Conservation (phyloP, 1,140 invertebrate species). For the Magallana ariakensis region DNA sequence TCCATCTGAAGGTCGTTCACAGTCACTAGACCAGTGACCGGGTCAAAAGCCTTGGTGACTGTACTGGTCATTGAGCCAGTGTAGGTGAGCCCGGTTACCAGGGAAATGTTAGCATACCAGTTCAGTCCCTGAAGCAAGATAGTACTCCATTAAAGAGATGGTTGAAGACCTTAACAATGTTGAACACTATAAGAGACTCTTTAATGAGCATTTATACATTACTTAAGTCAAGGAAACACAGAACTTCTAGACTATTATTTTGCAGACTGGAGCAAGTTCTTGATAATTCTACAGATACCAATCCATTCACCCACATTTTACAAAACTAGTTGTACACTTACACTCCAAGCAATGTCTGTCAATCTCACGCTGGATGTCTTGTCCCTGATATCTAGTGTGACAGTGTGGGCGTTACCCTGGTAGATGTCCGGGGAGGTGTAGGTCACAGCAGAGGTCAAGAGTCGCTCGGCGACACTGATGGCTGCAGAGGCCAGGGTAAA, state of each 20-base stretch:
- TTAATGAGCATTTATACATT: too few species aligned
- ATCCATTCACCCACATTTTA: too few species aligned
- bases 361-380: slow-evolving; percentile 42
- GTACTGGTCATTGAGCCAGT: slow-evolving; percentile 54
- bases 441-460: slow-evolving; percentile 50
- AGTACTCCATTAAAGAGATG: too few species aligned
- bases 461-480: slow-evolving; percentile 48
- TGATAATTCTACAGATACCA: too few species aligned
- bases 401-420: slow-evolving; percentile 24
- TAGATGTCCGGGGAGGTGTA: slow-evolving; percentile 37
- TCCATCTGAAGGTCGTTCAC: slow-evolving; percentile 60
- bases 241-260: too few species aligned
- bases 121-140: slow-evolving; percentile 52
- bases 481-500: slow-evolving; percentile 49
- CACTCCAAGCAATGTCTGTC: slow-evolving; percentile 65
- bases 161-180: too few species aligned
- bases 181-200: too few species aligned
- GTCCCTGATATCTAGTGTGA: slow-evolving; percentile 61
- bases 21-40: slow-evolving; percentile 51
- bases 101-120: slow-evolving; percentile 52
- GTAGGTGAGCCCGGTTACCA: slow-evolving; percentile 51
- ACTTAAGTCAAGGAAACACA: too few species aligned
- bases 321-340: slow-evolving; percentile 36
- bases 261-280: too few species aligned
- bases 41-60: slow-evolving; percentile 53